Evolutionary conservation across 2,113 vertebrate genomes (phyloP).

Genomic region (Paramisgurnus dabryanus): DNA sequence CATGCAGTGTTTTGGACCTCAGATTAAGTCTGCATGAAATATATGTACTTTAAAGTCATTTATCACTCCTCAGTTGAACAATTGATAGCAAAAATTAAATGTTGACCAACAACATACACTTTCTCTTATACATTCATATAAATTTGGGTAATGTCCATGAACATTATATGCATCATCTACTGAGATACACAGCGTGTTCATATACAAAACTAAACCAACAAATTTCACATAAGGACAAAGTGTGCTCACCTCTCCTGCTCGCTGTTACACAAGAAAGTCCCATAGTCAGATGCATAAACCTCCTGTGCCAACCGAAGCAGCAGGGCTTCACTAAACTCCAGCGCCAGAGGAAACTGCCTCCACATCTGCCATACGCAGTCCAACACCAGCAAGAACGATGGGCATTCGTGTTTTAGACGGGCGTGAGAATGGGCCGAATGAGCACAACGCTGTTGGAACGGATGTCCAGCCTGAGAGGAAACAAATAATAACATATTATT

Average conservation of each 20-base stretch:
- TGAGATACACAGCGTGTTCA: no score
- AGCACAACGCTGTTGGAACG: constrained; percentile 82
- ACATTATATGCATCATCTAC: neutral
- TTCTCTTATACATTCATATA: no score
- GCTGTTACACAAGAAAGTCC: constrained; percentile 86
- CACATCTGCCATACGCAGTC: constrained; percentile 87
- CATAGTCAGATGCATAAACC: constrained; percentile 80
- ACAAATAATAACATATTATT: neutral
- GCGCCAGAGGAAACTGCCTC: constrained; percentile 81
- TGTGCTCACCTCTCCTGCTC: constrained; percentile 78
- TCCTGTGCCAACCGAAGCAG: constrained; percentile 81
- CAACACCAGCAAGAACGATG: constrained; percentile 84
- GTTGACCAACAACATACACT: no score
- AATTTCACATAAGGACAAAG: neutral
- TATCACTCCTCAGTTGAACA: no score
- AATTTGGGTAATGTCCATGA: no score
- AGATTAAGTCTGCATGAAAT: no score
- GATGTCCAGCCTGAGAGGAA: constrained; percentile 78
- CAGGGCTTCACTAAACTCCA: constrained; percentile 82
- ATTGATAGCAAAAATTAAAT: no score
- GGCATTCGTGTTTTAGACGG: constrained; percentile 80
- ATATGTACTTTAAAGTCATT: no score
- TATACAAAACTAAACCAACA: no score
- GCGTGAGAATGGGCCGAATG: constrained; percentile 78
- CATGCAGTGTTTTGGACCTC: no score